Evolutionary conservation across 2,888 invertebrate genomes (phyloP).

Genomic region (Caenorhabditis angaria): DNA sequence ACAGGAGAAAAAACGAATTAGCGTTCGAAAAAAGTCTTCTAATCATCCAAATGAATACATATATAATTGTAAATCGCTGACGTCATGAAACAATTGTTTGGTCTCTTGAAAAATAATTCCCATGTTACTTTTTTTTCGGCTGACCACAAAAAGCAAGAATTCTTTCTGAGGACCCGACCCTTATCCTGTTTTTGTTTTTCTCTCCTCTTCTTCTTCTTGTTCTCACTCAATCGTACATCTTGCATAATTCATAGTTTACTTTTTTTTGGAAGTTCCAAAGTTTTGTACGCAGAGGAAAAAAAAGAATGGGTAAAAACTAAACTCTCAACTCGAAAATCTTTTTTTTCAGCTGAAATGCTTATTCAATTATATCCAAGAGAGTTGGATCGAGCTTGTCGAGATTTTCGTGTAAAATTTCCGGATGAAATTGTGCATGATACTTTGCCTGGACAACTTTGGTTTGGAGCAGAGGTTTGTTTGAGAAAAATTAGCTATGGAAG

Average conservation of each 20-base stretch:
- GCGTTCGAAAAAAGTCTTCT: too few species aligned
- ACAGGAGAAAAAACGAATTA: too few species aligned
- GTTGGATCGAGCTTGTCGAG: conserved; percentile 76
- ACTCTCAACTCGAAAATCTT: background rate
- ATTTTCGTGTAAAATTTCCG: conserved; percentile 96
- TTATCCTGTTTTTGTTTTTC: background rate
- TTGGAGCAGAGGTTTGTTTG: conserved; percentile 89
- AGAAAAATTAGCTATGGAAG: background rate
- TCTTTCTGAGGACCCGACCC: background rate
- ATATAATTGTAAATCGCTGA: background rate
- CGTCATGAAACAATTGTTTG: too few species aligned
- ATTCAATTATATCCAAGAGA: conserved; percentile 67
- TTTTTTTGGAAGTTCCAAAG: background rate
- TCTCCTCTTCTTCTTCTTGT: too few species aligned
- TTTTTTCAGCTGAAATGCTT: conserved; percentile 71
- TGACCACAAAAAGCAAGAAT: background rate
- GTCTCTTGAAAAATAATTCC: too few species aligned
- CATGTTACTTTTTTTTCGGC: too few species aligned
- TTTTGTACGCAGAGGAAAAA: background rate
- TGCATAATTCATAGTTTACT: conserved; percentile 1
- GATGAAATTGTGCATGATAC: conserved; percentile 98
- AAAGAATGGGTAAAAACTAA: background rate
- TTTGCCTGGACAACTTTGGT: conserved; percentile 97
- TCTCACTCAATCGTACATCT: background rate
- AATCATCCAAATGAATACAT: background rate